Evolutionary conservation across 1,140 invertebrate species (phyloP).

Genomic region (Micrasema minimum): DNA sequence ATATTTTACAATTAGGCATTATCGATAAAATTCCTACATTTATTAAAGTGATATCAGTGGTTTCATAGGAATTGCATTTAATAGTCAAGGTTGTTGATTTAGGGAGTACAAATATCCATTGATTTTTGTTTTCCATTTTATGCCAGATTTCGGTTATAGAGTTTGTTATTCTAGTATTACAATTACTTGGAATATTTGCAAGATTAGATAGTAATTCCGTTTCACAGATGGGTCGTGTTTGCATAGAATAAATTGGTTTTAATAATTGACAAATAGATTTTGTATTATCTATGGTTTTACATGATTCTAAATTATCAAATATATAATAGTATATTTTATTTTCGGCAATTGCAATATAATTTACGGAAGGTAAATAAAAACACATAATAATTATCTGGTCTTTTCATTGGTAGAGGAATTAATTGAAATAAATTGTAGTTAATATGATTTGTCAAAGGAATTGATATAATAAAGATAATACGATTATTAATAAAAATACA

Average conservation of each 20-base stretch:
- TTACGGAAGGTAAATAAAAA: too few relatives aligned
- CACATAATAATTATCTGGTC: too few relatives aligned
- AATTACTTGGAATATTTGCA: background rate
- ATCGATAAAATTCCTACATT: constrained; percentile 6
- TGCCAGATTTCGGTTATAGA: background rate
- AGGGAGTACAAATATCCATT: constrained; percentile 2
- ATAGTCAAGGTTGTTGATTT: background rate
- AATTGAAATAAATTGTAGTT: too few relatives aligned
- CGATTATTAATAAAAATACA: constrained; percentile 3
- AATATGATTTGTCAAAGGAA: background rate
- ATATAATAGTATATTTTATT: too few relatives aligned
- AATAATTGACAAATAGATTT: too few relatives aligned
- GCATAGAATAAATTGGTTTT: too few relatives aligned
- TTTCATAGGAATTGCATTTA: background rate
- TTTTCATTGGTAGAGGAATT: too few relatives aligned
- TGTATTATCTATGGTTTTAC: too few relatives aligned
- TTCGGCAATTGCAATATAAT: too few relatives aligned
- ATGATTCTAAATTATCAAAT: too few relatives aligned
- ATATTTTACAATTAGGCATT: constrained; percentile 14
- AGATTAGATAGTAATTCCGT: constrained; percentile 1
- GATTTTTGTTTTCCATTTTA: background rate
- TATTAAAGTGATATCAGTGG: background rate
- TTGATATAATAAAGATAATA: background rate
- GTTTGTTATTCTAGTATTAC: constrained; percentile 1
- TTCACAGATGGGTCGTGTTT: constrained; percentile 2